Base-by-base conservation (phyloP, 2,797 vertebrate genomes). In the Sebastes diaconus region DNA sequence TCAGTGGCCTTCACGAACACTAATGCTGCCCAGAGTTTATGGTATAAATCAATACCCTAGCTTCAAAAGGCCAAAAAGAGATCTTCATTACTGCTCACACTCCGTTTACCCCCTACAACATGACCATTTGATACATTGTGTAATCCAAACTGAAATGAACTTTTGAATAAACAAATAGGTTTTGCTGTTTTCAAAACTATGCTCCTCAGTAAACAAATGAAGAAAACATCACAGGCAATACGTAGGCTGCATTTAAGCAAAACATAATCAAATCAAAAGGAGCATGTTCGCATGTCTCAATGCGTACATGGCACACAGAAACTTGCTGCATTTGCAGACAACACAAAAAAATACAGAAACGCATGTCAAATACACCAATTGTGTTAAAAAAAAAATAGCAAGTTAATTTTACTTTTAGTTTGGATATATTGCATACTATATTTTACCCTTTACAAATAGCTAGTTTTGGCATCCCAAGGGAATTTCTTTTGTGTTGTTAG, bases 41-140 rank as follows among this genome's bases (percentile, higher is more conserved):
- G 22, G 29, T 18, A 58, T 8, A 57, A 82, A 78, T 84, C 78
- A 77, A 84, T 86, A 77, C 42, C 39, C 12, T 9, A 57, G 73
- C 64, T 77, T 82, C 34, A 46, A 18, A 22, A 65, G 68, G 58
- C 29, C 66, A 30, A 73, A 68, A 79, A 46, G 20, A 68, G 52
- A 66, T 72, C 57, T 60, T 72, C 14, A 67, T 70, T 72, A 50
- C 20, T 6, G 30, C 34, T 66, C 63, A 68, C 20, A 69, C 16
- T 7, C 3, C 4, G 10, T 65, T 71, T 55, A n/a, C 12, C 25
- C 25, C 25, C 24, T 57, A 54, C 20, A 59, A 80, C 6, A 32
- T 46, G 18, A 73, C 68, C 24, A 75, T 50, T 54, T 30, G 42
- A 72, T 32, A 52, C 52, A 16, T 34, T 39, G 11, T 68, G 8